Evolutionary conservation across 2,888 invertebrate species (phyloP), one percentile per base, ranked within the genome.

Genomic region (Hydraecia micacea): DNA sequence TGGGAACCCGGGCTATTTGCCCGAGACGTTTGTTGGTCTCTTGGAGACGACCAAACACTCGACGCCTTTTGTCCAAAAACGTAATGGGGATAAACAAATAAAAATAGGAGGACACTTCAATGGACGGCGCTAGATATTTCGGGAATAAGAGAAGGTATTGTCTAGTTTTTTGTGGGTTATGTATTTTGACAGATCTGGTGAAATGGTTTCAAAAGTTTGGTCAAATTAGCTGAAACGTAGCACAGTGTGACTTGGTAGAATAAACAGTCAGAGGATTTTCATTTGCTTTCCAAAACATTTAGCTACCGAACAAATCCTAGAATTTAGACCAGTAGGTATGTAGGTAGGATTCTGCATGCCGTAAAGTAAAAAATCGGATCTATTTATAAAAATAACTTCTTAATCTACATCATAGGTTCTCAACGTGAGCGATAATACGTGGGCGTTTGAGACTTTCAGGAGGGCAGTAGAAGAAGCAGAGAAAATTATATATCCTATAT

Each of bases 11-110:
- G 85, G 88, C 90, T 96, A 90, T 97, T 96, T 97, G 94, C 92
- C 92, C 92, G 92, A 90, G 88, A 92, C 93, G 91, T 95, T 95
- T 95, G 95, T 95, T 93, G 91, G 92, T 90, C 93, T 94, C 91
- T 91, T 92, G 90, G 86, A 90, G 91, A 90, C 92, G 93, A 91
- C 94, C 94, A 96, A 96, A 96, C 96, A 96, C 96, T 96, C 93
- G 90, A 95, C 91, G 93, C 92, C 96, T 94, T 95, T 96, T 96
- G 96, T 96, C 96, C 95, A 93, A 95, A 95, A 95, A 95, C 93
- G 94, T 96, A 96, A 97, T 96, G 96, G 96, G 96, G 91, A 96
- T 95, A 95, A 94, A 93, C 93, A 96, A 96, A 96, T 95, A 96
- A 93, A 93, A 93, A 91, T 90, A 93, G 86, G 88, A 91, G 91